Evolutionary conservation across 2,113 vertebrate genomes (phyloP).

Genomic region (Conger conger): DNA sequence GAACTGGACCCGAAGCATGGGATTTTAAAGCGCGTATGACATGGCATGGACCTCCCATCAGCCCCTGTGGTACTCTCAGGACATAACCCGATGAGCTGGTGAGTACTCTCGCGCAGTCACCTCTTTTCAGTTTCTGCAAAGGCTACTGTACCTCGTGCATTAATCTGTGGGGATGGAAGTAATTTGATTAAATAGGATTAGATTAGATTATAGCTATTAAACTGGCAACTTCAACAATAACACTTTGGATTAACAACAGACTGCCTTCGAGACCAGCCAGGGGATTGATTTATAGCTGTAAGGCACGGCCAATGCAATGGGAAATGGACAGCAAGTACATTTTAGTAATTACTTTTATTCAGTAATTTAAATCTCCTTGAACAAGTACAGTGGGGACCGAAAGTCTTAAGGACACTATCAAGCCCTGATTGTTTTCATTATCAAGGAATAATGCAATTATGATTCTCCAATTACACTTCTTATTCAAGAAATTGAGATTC

Average conservation of each 20-base stretch:
- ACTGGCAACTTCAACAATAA: background rate
- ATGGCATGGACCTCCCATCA: no score
- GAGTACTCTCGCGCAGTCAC: no score
- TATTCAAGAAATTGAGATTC: no score
- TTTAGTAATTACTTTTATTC: background rate
- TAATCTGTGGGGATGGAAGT: background rate
- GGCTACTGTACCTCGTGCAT: background rate
- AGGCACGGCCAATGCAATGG: background rate
- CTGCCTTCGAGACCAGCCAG: background rate
- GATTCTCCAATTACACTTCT: no score
- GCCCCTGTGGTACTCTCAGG: no score
- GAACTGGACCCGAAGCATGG: no score
- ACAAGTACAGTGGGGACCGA: background rate
- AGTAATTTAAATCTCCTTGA: background rate
- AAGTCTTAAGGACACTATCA: no score
- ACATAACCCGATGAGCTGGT: no score
- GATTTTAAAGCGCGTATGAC: no score
- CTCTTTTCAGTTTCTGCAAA: no score
- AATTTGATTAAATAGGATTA: background rate
- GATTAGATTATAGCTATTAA: background rate
- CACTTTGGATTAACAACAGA: background rate
- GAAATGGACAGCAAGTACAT: background rate
- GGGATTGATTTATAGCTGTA: background rate
- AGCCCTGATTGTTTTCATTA: no score
- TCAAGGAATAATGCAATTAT: no score